Evolutionary conservation across 2,113 vertebrate genomes (phyloP).

Genomic region (Gnathonemus echidnorhynchus): DNA sequence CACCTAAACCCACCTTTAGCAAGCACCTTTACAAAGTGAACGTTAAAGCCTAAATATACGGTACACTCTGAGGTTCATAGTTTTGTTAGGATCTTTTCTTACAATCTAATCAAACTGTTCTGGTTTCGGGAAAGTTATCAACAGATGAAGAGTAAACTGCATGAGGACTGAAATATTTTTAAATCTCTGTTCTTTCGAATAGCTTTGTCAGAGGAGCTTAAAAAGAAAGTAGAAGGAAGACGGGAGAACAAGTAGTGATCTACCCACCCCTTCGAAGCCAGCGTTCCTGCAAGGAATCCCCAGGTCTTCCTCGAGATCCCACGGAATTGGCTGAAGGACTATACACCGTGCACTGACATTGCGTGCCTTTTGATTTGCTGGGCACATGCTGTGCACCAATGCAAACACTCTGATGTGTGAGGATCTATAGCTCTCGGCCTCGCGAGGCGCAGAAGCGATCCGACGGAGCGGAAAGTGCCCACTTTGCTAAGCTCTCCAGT

Average conservation of each 20-base stretch:
- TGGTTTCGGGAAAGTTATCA: not conserved
- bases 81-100: not conserved
- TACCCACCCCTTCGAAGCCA: not conserved
- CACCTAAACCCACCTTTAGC: not conserved
- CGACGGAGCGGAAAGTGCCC: no score
- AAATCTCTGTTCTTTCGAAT: not conserved
- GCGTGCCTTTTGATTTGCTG: not conserved
- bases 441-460: no score
- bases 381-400: not conserved
- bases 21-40: not conserved
- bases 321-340: not conserved
- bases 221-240: constrained; percentile 42
- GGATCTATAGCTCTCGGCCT: not conserved
- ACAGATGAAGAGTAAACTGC: not conserved
- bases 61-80: not conserved
- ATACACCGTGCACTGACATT: not conserved
- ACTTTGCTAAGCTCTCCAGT: not conserved
- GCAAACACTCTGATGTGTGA: not conserved
- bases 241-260: constrained; percentile 24
- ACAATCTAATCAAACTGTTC: not conserved
- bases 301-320: not conserved
- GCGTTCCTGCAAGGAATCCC: not conserved
- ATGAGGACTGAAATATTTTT: not conserved
- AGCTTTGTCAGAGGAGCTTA: constrained; percentile 53
- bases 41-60: not conserved